A percentile compares a stretch with the other conserved stretches of the same genome.
phyloP scores from a whole-genome alignment of 1,140 invertebrate genomes.

The Charaxes varanes region DNA sequence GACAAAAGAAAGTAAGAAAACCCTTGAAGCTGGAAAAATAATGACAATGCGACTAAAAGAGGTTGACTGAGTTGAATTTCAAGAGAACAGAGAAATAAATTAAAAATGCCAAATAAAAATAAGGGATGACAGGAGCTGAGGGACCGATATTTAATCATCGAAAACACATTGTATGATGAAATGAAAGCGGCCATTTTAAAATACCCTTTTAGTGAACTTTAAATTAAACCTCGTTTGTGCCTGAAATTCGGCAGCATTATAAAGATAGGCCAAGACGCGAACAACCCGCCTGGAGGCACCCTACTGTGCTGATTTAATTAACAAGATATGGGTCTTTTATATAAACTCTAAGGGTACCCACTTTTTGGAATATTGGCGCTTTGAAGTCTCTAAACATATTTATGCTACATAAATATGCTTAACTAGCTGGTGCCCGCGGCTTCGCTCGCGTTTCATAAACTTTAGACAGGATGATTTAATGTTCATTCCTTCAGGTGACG shows the following conservation, averaged over 20 bases:
- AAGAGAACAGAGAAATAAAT: too few relatives aligned
- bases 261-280: slow-evolving; percentile 44
- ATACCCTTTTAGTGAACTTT: slow-evolving; percentile 50
- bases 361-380: slow-evolving; percentile 51
- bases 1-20: too few relatives aligned
- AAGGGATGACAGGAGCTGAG: too few relatives aligned
- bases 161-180: slow-evolving; percentile 32
- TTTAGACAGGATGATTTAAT: neutral
- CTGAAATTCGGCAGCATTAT: slow-evolving; percentile 58
- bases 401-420: slow-evolving; percentile 1
- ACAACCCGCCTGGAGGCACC: slow-evolving; percentile 45
- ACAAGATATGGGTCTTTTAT: slow-evolving; percentile 69
- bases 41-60: too few relatives aligned
- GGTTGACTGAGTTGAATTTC: too few relatives aligned
- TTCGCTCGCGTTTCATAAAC: neutral
- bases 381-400: slow-evolving; percentile 7
- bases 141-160: too few relatives aligned
- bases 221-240: slow-evolving; percentile 59
- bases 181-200: slow-evolving; percentile 42
- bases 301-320: slow-evolving; percentile 69
- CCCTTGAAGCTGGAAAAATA: too few relatives aligned
- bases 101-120: too few relatives aligned
- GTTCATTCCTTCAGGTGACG: too few relatives aligned
- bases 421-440: neutral
- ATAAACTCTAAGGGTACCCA: slow-evolving; percentile 44